phyloP scores from a whole-genome alignment of 2,888 invertebrate species.

The Campoplex capitator region DNA sequence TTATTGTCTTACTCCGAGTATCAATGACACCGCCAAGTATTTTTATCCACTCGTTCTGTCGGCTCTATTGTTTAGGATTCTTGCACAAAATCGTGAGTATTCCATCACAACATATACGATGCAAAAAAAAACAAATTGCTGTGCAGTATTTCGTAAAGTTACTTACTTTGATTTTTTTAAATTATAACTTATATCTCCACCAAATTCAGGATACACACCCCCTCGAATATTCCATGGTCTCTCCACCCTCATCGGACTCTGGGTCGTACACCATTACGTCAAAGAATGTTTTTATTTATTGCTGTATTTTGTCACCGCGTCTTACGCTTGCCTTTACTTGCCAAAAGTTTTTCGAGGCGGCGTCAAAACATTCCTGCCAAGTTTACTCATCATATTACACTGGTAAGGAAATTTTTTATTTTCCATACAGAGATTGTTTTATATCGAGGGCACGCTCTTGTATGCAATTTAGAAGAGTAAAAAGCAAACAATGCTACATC shows the following conservation, averaged over 20 bases:
- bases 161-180: background rate
- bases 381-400: slow-evolving; percentile 80
- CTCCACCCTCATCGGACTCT: slow-evolving; percentile 78
- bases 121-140: background rate
- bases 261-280: slow-evolving; percentile 79
- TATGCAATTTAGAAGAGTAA: background rate
- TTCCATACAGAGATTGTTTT: background rate
- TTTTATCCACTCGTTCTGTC: slow-evolving; percentile 78
- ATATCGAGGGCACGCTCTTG: too few species aligned
- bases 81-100: slow-evolving; percentile 77
- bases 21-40: slow-evolving; percentile 78
- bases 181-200: background rate
- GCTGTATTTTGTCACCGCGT: slow-evolving; percentile 74
- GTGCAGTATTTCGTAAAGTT: background rate
- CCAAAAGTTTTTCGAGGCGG: slow-evolving; percentile 74
- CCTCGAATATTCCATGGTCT: slow-evolving; percentile 73
- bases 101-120: background rate
- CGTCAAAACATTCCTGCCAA: slow-evolving; percentile 78
- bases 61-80: slow-evolving; percentile 77
- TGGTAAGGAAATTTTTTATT: slow-evolving; percentile 73
- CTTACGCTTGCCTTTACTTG: slow-evolving; percentile 76
- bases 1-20: slow-evolving; percentile 79
- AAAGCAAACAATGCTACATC: background rate
- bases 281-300: slow-evolving; percentile 79
- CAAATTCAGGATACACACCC: slow-evolving; percentile 72